These are phyloP conservation scores for Cynocephalus volans DNA, from an alignment of 2,113 vertebrate genomes.

Conservation along the genomic window DNA sequence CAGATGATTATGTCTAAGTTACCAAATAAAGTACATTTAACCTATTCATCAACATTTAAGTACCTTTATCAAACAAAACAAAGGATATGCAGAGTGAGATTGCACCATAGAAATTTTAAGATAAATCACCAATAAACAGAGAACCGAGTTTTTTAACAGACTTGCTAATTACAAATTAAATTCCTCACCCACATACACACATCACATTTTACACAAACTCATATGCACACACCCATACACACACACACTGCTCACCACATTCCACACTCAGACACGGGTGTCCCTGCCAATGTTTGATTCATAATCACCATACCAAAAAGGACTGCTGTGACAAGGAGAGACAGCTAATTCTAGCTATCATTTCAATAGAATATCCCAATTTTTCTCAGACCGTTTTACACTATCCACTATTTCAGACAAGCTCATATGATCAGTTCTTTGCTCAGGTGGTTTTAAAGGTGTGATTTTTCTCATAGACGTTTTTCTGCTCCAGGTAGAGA, in stretches of 20 bases:
- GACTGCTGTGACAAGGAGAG: background rate
- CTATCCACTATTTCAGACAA: background rate
- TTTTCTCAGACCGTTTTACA: conserved; percentile 32
- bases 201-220: background rate
- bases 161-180: background rate
- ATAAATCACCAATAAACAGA: background rate
- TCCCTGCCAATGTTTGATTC: background rate
- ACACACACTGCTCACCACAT: background rate
- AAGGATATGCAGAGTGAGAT: background rate
- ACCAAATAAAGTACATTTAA: background rate
- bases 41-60: background rate
- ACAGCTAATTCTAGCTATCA: background rate
- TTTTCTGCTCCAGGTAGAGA: rapidly evolving
- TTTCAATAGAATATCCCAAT: background rate
- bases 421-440: background rate
- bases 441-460: background rate
- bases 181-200: background rate
- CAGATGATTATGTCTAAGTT: background rate
- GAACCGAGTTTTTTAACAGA: background rate
- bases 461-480: background rate
- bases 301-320: background rate
- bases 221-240: background rate
- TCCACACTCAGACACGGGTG: background rate
- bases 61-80: background rate
- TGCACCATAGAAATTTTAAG: background rate